phyloP scores from a whole-genome alignment of 1,140 invertebrate genomes.

The Drosophila truncata region DNA sequence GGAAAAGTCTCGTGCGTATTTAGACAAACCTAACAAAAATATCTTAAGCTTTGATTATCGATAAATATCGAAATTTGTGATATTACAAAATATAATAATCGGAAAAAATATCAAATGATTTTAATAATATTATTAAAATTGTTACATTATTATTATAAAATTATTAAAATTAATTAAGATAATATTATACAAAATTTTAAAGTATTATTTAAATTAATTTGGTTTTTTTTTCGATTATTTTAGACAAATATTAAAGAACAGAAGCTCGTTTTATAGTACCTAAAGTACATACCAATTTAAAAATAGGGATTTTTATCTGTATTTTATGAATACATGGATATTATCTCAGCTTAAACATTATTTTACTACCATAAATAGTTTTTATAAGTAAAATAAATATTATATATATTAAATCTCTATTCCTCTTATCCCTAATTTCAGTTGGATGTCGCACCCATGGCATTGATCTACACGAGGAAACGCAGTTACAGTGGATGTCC shows the following conservation, averaged over 20 bases:
- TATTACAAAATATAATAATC: too few relatives aligned
- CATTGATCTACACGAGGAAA: slow-evolving; percentile 93
- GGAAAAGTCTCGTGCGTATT: background rate
- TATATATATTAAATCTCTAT: background rate
- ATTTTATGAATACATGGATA: background rate
- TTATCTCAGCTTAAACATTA: background rate
- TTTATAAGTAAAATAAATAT: background rate
- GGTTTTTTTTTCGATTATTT: too few relatives aligned
- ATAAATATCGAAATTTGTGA: background rate
- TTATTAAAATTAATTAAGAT: too few relatives aligned
- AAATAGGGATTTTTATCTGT: background rate
- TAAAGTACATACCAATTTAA: background rate
- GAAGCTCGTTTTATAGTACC: too few relatives aligned
- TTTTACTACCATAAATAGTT: background rate
- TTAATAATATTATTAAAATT: too few relatives aligned
- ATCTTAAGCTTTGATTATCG: background rate
- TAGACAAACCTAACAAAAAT: too few relatives aligned
- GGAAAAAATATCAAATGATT: too few relatives aligned
- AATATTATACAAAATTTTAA: too few relatives aligned
- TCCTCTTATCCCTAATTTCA: slow-evolving; percentile 86
- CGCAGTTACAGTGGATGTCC: slow-evolving; percentile 98
- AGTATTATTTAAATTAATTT: too few relatives aligned
- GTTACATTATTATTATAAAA: too few relatives aligned
- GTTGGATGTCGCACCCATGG: slow-evolving; percentile 95
- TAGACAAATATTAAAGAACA: too few relatives aligned